Base-by-base conservation (phyloP, 2,888 invertebrate species). In the Drosophila conformis region DNA sequence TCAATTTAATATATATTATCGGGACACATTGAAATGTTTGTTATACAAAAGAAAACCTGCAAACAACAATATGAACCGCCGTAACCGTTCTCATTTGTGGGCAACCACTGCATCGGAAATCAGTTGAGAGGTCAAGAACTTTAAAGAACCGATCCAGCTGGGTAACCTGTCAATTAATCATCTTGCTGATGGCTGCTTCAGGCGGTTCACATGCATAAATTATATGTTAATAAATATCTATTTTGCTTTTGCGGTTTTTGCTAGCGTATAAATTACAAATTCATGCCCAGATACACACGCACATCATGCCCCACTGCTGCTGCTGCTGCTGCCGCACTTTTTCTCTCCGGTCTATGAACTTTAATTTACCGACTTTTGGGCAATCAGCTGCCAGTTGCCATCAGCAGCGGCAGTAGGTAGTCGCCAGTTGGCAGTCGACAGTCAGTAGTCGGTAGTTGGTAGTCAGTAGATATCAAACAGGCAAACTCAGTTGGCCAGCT, bases 201-300 rank as follows among this genome's bases (percentile, higher is more conserved):
- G 52, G 68, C 56, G 38, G 49, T 54, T 87, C 85, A 85, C 85
- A 82, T 89, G 87, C 87, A 85, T 85, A 89, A 85, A 89, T 85
- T 89, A 85, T 85, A 84, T 89, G 89, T 85, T 85, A 85, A 85
- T 85, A 89, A 85, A 85, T 85, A 85, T 85, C 85, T 89, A 89
- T 85, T 85, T 85, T 82, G 85, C 84, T 87, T 86, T 79, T 85
- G 89, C 76, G 89, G 89, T 83, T 84, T 85, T 78, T 86, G 89
- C 82, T 64, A 87, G 74, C 74, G 74, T 69, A 85, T 85, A 85
- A 85, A 85, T 85, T 85, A 85, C 85, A 87, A 89, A 84, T 89
- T 87, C 77, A 77, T 84, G 79, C 74, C 73, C 81, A 76, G 78
- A 69, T 57, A 42, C 38, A 60, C 69, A 63, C 49, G 52, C 46